Percentiles rank a stretch among this genome's conserved stretches.
These are phyloP conservation scores for Bovichtus diacanthus DNA, from an alignment of 2,797 vertebrate species.

Conservation along the genomic window DNA sequence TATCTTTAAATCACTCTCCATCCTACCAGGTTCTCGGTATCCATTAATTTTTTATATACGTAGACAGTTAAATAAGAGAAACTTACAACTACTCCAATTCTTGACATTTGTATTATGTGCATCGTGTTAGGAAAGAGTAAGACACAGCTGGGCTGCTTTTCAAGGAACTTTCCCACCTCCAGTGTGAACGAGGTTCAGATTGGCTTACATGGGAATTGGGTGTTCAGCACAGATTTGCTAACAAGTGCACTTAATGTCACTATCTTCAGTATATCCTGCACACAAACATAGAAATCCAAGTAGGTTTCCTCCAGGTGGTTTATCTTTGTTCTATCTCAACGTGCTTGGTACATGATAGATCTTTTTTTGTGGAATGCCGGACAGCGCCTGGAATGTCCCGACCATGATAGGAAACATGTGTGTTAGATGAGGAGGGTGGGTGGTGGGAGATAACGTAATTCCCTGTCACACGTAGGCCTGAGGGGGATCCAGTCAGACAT, in stretches of 20 bases:
- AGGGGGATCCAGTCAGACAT: conserved; percentile 12
- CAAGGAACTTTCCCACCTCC: background rate
- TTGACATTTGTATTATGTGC: background rate
- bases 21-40: background rate
- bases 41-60: background rate
- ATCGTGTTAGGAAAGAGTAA: background rate
- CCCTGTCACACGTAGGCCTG: conserved; percentile 43
- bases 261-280: background rate
- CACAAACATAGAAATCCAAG: conserved; percentile 2
- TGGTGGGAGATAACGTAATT: conserved; percentile 64
- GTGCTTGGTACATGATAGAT: conserved; percentile 45
- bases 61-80: background rate
- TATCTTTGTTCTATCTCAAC: conserved; percentile 44
- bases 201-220: background rate
- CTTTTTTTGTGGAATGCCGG: conserved; percentile 56
- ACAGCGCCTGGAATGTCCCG: conserved; percentile 69
- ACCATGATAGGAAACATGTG: conserved; percentile 78
- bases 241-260: background rate
- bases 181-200: background rate
- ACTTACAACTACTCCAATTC: background rate
- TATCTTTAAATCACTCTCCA: background rate
- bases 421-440: conserved; percentile 60
- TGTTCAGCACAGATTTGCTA: conserved; percentile 5
- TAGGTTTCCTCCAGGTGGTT: conserved; percentile 9
- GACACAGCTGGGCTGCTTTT: background rate